Percentiles rank a stretch among this genome's conserved stretches.
Evolutionary conservation across 2,888 invertebrate species (phyloP).

Genomic region (Ernsta delagoae): DNA sequence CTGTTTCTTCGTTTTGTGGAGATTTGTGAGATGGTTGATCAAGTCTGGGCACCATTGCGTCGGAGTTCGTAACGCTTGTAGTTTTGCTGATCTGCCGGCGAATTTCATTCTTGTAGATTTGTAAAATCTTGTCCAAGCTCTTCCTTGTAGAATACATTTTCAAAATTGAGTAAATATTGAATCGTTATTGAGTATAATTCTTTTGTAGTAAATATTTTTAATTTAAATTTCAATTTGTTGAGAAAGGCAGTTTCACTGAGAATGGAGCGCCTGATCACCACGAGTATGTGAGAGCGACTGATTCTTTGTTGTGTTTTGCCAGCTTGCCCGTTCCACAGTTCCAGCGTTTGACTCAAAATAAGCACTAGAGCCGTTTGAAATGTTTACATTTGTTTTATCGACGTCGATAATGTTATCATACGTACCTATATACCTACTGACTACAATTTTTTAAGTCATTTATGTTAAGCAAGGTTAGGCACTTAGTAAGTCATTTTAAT

Average conservation of each 20-base stretch:
- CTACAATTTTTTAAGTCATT: too few relatives aligned
- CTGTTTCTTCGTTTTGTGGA: conserved; percentile 66
- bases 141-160: conserved; percentile 76
- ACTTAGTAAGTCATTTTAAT: too few relatives aligned
- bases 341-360: conserved; percentile 63
- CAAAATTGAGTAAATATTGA: conserved; percentile 11
- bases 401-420: conserved; percentile 47
- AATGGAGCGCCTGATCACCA: conserved; percentile 55
- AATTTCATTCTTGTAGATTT: conserved; percentile 74
- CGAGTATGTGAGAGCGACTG: conserved; percentile 70
- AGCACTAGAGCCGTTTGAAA: conserved; percentile 57
- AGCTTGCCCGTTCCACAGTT: conserved; percentile 70
- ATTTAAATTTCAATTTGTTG: conserved; percentile 2
- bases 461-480: too few relatives aligned
- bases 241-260: conserved; percentile 2
- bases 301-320: conserved; percentile 79
- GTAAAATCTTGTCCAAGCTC: conserved; percentile 69
- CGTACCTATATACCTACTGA: neutral
- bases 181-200: neutral
- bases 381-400: conserved; percentile 78
- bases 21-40: conserved; percentile 66
- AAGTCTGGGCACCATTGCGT: conserved; percentile 82
- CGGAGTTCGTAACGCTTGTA: conserved; percentile 85
- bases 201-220: neutral
- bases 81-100: conserved; percentile 86